A percentile compares a stretch with the other conserved stretches of the same genome.
These are phyloP conservation scores for Nomada ruficornis DNA, from an alignment of 2,888 invertebrate species.

Conservation along the genomic window DNA sequence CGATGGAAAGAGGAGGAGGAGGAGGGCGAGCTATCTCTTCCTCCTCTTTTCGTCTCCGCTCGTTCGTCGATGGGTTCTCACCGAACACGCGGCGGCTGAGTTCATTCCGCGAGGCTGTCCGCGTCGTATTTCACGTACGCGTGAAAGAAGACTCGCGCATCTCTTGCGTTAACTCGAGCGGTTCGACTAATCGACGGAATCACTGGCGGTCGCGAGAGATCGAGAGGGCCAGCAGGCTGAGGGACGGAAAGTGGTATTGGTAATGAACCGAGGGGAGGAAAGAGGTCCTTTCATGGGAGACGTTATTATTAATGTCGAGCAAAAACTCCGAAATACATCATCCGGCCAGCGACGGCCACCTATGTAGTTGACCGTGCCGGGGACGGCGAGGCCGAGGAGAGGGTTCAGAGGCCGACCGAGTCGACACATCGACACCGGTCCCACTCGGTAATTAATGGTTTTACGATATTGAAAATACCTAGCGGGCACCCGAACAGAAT, in stretches of 20 bases:
- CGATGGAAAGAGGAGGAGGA: too few relatives aligned
- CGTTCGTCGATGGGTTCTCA: background rate
- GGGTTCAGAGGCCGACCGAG: slow-evolving; percentile 67
- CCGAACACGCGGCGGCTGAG: too few relatives aligned
- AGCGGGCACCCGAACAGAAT: slow-evolving; percentile 71
- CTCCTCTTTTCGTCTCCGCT: background rate
- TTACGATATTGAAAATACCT: slow-evolving; percentile 80
- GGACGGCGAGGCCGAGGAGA: slow-evolving; percentile 34
- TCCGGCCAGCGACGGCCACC: slow-evolving; percentile 79
- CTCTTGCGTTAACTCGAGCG: background rate
- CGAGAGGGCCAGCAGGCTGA: slow-evolving; percentile 10
- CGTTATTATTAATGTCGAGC: slow-evolving; percentile 79
- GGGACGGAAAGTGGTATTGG: slow-evolving; percentile 29
- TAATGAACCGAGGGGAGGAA: slow-evolving; percentile 32
- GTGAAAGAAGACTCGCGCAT: background rate
- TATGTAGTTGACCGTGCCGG: slow-evolving; percentile 73
- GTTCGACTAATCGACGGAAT: background rate
- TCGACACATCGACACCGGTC: slow-evolving; percentile 63
- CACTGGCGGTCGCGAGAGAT: slow-evolving; percentile 12
- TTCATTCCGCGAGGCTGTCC: too few relatives aligned
- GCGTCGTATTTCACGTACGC: background rate
- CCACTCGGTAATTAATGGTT: slow-evolving; percentile 78
- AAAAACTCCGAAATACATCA: slow-evolving; percentile 79
- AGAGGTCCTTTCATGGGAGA: slow-evolving; percentile 50
- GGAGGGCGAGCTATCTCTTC: background rate